Base-by-base conservation (phyloP, 2,797 vertebrate genomes). In the Poeciliopsis presidionis region DNA sequence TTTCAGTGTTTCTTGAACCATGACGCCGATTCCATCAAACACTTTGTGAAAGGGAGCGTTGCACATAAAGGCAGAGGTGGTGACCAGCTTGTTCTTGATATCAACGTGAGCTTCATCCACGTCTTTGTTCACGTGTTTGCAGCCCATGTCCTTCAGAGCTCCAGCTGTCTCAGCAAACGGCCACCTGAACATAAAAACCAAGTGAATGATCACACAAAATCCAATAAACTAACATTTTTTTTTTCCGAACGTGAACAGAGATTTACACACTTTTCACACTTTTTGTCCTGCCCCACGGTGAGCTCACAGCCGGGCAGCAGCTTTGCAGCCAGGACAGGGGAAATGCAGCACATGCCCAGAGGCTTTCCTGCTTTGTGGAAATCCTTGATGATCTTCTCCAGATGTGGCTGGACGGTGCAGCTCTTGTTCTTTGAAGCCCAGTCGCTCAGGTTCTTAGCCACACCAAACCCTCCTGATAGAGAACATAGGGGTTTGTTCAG, bases 401-500 rank as follows among this genome's bases (percentile, higher is more conserved):
- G 90, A 0, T 96, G 93, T 41, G 80, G 79, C 49, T 95, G 92
- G 57, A 99, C 85, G 11, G 90, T 94, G 93, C 95, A 99, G 36
- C 97, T 95, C 67, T 97, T 97, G 43, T 96, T 97, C n/a, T 98
- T 96, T 74, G 96, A 94, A 4, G 97, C 97, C 91, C 97, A 99
- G 13, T 97, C 96, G 57, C 96, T 95, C 87, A 98, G 94, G 91
- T 97, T 97, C 91, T 98, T 98, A 12, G 96, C 97, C 84, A 96
- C 96, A 8, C 97, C 97, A 75, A 97, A 97, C 2, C 97, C 96
- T 77, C 97, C 97, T 97, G 90, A 63, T 86, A 13, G 73, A 41
- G 9, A 70, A 57, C 4, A 78, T 71, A 7, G 63, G 41, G 30
- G 74, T 55, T 33, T 2, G 20, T 75, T 75, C 0, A 74, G 0